Evolutionary conservation across 2,888 invertebrate genomes (phyloP).

Genomic region (Synergus umbraculus): DNA sequence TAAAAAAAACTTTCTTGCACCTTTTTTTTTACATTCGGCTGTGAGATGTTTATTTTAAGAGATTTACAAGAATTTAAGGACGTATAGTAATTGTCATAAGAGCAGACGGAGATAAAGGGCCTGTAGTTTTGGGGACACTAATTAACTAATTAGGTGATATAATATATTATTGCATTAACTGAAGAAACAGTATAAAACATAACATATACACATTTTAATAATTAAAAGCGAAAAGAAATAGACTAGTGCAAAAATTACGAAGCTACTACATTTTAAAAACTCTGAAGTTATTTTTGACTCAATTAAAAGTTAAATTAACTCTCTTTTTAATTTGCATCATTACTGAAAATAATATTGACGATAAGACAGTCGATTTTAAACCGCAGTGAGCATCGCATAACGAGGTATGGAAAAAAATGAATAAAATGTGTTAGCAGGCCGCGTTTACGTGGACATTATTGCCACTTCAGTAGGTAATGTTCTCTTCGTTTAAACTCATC

Average conservation of each 20-base stretch:
- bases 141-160: too few relatives aligned
- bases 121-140: too few relatives aligned
- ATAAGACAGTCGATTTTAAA: neutral
- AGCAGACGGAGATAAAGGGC: too few relatives aligned
- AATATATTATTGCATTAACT: too few relatives aligned
- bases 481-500: constrained; percentile 34
- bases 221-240: neutral
- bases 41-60: too few relatives aligned
- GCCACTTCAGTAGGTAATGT: constrained; percentile 33
- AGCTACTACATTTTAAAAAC: neutral
- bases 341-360: neutral
- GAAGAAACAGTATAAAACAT: neutral
- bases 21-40: neutral
- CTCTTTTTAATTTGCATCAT: neutral
- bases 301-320: neutral
- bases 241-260: neutral
- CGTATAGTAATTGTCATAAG: too few relatives aligned
- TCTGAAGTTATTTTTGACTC: neutral
- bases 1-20: neutral
- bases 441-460: constrained; percentile 10
- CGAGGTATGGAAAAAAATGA: constrained; percentile 1
- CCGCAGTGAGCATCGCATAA: neutral
- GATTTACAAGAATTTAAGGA: too few relatives aligned
- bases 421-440: constrained; percentile 15
- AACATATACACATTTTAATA: too few relatives aligned